Percentiles rank a stretch among this genome's conserved stretches.
phyloP scores from a whole-genome alignment of 1,140 invertebrate species.

The Drosophila mojavensis region DNA sequence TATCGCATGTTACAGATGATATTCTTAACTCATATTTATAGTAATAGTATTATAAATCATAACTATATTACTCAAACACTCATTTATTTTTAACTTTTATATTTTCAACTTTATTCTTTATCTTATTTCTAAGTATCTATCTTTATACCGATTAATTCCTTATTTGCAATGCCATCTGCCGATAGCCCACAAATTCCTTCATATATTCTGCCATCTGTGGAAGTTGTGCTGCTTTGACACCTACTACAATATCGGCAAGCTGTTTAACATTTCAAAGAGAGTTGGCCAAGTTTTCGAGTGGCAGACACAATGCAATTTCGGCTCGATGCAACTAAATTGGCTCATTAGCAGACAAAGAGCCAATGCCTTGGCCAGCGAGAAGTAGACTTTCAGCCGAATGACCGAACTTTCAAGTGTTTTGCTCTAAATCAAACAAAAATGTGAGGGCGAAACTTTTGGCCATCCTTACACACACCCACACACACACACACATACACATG shows the following conservation, averaged over 20 bases:
- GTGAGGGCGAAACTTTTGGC: slow-evolving; percentile 33
- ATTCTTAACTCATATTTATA: no score
- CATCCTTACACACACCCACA: slow-evolving; percentile 4
- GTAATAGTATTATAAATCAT: no score
- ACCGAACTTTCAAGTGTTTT: slow-evolving; percentile 36
- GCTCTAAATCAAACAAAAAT: slow-evolving; percentile 50
- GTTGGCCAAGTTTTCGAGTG: slow-evolving; percentile 35
- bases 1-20: no score
- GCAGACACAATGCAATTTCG: slow-evolving; percentile 53
- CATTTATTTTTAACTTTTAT: no score
- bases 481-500: neutral
- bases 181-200: neutral
- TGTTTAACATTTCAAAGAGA: slow-evolving; percentile 51
- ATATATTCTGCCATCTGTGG: neutral
- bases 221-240: slow-evolving; percentile 2
- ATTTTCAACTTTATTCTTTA: no score
- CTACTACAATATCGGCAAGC: neutral
- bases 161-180: neutral
- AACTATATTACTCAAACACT: no score
- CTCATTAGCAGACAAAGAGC: slow-evolving; percentile 74
- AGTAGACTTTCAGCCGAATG: slow-evolving; percentile 4
- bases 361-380: slow-evolving; percentile 8
- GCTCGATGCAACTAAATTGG: slow-evolving; percentile 78
- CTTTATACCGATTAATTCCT: neutral
- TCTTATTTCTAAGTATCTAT: no score